Base-by-base conservation (phyloP, 2,888 invertebrate species). In the Morpho achilles region DNA sequence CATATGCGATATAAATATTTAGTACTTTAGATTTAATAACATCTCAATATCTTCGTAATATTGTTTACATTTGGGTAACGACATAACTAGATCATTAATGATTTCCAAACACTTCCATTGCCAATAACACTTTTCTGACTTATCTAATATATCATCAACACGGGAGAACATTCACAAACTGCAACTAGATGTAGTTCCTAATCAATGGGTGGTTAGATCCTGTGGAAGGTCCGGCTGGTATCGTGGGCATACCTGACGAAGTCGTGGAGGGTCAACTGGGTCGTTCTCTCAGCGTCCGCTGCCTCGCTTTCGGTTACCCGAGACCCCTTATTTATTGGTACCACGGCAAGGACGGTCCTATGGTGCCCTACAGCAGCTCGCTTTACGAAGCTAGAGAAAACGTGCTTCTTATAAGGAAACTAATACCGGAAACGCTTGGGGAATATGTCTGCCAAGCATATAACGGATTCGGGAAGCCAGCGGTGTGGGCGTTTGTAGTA, bases 391-490 rank as follows among this genome's bases (percentile, higher is more conserved):
- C 95, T 64, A 92, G 94, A 61, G 96, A 95, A 70, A 94, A 94
- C 79, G 93, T 95, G 1, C 90, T 98, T 50, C 91, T 94, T 61
- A 96, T 98, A 72, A 91, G 94, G 55, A 87, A 93, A 1, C 93
- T 98, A 9, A 91, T 93, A 43, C 72, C 94, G 22, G 92, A 93
- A 7, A 95, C 95, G 71, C 92, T 97, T 55, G 98, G 98, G 5
- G 92, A 94, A 53, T 98, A 98, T 85, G 95, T 95, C 7, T 98
- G 98, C 76, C 95, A 96, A 74, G 98, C 96, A 5, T 98, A 95
- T 82, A 98, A 98, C 76, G 96, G 96, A 2, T 77, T 93, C 7
- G 95, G 94, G 8, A 93, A 93, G 67, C 94, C 97, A 6, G 95
- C 95, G 0, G 94, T 95, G 50, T 95, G 96, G 94, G 92, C 94